Conservation (phyloP, 2,113 vertebrate species). For the Gopherus flavomarginatus region DNA sequence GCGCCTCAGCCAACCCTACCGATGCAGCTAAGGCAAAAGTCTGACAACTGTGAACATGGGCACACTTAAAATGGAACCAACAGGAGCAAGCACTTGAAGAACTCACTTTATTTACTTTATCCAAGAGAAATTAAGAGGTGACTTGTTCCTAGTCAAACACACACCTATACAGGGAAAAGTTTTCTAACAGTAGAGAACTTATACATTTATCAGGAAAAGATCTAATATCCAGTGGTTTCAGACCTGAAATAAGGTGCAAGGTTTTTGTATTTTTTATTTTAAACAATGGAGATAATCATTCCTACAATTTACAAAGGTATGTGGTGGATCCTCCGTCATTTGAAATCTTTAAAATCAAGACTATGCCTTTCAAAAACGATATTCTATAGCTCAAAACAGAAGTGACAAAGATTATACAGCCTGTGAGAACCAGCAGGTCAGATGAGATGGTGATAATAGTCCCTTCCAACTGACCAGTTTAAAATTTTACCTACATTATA, state of each 20-base stretch:
- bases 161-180: neutral
- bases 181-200: neutral
- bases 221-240: neutral
- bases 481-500: neutral
- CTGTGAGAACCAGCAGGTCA: neutral
- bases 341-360: neutral
- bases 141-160: neutral
- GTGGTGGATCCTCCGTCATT: neutral
- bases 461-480: neutral
- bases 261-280: neutral
- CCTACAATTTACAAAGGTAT: neutral
- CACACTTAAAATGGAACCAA: too few species aligned
- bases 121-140: neutral
- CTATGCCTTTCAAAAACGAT: neutral
- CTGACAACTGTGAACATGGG: too few species aligned
- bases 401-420: neutral
- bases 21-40: too few species aligned
- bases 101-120: neutral
- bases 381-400: neutral
- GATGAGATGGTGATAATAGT: neutral
- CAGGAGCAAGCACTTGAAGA: too few species aligned
- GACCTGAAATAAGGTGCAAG: neutral
- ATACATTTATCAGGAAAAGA: neutral
- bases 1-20: too few species aligned
- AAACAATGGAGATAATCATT: neutral